phyloP scores from a whole-genome alignment of 2,113 vertebrate species.

The Notechis scutatus region DNA sequence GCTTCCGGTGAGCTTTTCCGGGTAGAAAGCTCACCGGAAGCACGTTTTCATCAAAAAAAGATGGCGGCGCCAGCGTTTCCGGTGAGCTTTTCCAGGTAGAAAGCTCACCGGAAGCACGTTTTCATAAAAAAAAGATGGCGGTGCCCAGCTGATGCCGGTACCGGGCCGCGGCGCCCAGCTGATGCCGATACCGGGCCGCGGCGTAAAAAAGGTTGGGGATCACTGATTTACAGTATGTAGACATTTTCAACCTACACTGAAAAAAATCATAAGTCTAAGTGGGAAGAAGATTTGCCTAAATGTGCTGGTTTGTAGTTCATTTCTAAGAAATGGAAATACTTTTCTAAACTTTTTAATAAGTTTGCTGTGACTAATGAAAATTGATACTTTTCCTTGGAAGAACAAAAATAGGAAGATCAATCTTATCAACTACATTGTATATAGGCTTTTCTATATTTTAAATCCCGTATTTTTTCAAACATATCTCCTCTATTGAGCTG shows the following conservation, averaged over 20 bases:
- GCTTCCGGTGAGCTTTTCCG: too few relatives aligned
- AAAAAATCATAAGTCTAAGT: not conserved
- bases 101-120: too few relatives aligned
- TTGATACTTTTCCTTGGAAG: not conserved
- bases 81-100: too few relatives aligned
- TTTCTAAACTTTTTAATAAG: not conserved
- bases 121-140: too few relatives aligned
- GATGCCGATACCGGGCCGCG: too few relatives aligned
- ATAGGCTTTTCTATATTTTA: not conserved
- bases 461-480: not conserved
- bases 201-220: too few relatives aligned
- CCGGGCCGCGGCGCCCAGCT: too few relatives aligned
- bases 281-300: not conserved
- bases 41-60: too few relatives aligned
- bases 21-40: too few relatives aligned
- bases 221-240: not conserved
- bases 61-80: too few relatives aligned
- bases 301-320: not conserved
- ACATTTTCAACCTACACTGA: not conserved
- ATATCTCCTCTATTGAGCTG: not conserved
- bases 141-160: too few relatives aligned
- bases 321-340: not conserved
- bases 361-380: not conserved
- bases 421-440: not conserved
- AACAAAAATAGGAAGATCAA: not conserved